Base-by-base conservation (phyloP, 2,797 vertebrate genomes). In the Cryptoblepharus egeriae region DNA sequence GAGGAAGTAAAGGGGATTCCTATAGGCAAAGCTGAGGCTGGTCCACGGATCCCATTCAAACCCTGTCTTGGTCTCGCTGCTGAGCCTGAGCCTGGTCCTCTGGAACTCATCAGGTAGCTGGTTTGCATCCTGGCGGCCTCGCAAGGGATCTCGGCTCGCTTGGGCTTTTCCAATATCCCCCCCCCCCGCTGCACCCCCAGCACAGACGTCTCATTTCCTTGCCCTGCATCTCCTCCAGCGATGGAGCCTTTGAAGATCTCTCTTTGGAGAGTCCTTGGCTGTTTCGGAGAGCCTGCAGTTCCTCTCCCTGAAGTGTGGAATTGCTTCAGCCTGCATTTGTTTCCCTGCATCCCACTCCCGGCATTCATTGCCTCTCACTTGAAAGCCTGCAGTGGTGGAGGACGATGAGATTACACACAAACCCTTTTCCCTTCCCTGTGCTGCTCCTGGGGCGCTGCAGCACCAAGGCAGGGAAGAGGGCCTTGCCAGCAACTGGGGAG, bases 311-410 rank as follows among this genome's bases (percentile, higher is more conserved):
- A 42, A 32, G 57, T n/a, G 61, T 4, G 42, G 82, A 69, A 57
- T 30, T 83, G 72, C 86, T 89, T 82, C 87, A 75, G 81, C 57
- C 24, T 28, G 1, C 22, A 0, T 88, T 85, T 86, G 37, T 71
- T 82, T 80, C 39, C 39, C 39, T 68, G 77, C 80, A 6, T 87
- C 49, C 58, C n/a, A n/a, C n/a, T n/a, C 39, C 39, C 39, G 68
- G 77, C 80, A 6, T 87, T 61, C 58, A 79, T 88, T 81, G 28
- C 64, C 78, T 5, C 83, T 71, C 26, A 11, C 55, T 90, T 87
- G 88, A 80, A 22, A 89, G 74, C 68, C 88, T 85, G 73, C 85
- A 73, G 35, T 89, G 82, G 57, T 1, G 65, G 78, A 82, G 79
- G 80, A n/a, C 79, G 83, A 24, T 57, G 87, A 83, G 85, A 81